These are phyloP conservation scores for Chrysolina oricalcia DNA, from an alignment of 2,888 invertebrate genomes.

Conservation along the genomic window DNA sequence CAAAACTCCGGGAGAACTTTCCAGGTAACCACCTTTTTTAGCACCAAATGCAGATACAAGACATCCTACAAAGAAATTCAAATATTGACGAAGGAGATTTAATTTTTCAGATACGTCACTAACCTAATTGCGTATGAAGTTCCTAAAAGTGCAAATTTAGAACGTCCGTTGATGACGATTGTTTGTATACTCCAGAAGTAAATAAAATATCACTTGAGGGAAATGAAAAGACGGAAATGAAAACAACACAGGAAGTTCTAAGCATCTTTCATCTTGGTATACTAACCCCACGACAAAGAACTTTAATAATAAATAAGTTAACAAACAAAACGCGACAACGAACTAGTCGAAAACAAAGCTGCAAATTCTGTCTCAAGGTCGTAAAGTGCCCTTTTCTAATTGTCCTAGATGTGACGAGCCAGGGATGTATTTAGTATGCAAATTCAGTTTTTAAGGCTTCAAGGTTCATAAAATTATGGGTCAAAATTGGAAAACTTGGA, in stretches of 20 bases:
- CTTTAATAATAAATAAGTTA: conserved; percentile 8
- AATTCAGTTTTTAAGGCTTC: too few relatives aligned
- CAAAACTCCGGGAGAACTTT: too few relatives aligned
- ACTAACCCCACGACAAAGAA: not conserved
- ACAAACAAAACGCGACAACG: not conserved
- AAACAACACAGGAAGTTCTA: not conserved
- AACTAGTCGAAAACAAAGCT: not conserved
- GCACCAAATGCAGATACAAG: too few relatives aligned
- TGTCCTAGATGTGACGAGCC: not conserved
- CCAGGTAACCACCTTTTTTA: too few relatives aligned
- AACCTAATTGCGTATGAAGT: too few relatives aligned
- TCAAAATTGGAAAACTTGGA: too few relatives aligned
- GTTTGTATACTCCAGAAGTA: not conserved
- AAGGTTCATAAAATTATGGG: too few relatives aligned
- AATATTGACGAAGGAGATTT: too few relatives aligned
- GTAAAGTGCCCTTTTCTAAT: not conserved
- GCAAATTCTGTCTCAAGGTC: not conserved
- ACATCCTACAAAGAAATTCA: too few relatives aligned
- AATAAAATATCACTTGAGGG: not conserved
- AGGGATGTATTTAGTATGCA: not conserved
- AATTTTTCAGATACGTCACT: too few relatives aligned
- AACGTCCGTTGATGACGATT: not conserved
- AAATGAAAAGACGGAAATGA: not conserved
- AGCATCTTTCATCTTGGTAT: not conserved
- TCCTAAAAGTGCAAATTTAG: too few relatives aligned